Base-by-base conservation (phyloP, 2,797 vertebrate species). In the Neostethus bicornis region DNA sequence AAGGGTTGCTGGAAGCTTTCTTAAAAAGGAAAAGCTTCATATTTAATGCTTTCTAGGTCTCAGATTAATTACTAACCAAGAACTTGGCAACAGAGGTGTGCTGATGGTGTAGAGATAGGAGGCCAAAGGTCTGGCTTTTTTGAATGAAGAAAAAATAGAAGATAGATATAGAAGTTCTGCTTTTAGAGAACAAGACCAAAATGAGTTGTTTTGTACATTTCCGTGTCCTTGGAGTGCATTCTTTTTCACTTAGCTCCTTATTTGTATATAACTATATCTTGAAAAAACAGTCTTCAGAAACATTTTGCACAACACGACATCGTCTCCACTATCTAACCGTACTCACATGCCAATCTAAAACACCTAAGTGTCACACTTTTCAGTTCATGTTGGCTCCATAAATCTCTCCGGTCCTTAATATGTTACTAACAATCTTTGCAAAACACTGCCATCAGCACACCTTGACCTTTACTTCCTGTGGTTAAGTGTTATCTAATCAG, bases 381-480 rank as follows among this genome's bases (percentile, higher is more conserved):
- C 16, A 56, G 50, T 51, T 60, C 67, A 26, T 70, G 53, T 68
- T 51, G 26, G 31, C 24, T 19, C 28, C 62, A 53, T 54, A 48
- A 56, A 74, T 46, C 50, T 54, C 51, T 42, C 39, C 32, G 7
- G 64, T 61, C 65, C 86, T 89, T 90, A 91, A 90, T 91, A 77
- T 79, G 75, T 91, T 84, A 90, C 90, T 69, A 83, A 60, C 48
- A 70, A 70, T 75, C 70, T 79, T 68, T 70, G 73, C 81, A 80
- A 87, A 87, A 79, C 13, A 70, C 84, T 84, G 76, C 62, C 68
- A 81, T 89, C 77, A 85, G 85, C 85, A 77, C 79, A 84, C 79
- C 54, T 69, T 85, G 89, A 92, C 86, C 90, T 89, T 90, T 60
- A 64, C 87, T 89, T 91, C 86, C 79, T 75, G 79, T 81, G 77